Percentiles rank a stretch among this genome's conserved stretches.
These are phyloP conservation scores for Drosophila mimetica DNA, from an alignment of 2,888 invertebrate genomes.

Conservation along the genomic window DNA sequence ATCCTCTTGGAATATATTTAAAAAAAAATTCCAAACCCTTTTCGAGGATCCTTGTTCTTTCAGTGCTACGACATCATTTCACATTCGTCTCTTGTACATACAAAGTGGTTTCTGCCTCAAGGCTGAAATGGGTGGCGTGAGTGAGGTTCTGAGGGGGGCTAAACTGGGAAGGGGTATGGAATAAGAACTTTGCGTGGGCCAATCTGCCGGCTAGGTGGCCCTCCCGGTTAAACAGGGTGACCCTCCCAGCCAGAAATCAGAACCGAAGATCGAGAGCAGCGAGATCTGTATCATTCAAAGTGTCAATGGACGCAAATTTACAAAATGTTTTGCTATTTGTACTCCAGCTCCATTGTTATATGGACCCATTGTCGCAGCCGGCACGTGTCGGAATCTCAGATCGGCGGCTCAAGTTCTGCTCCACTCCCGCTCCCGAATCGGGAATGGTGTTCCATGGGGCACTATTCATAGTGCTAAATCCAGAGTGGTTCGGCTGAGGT, in stretches of 20 bases:
- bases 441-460: constrained; percentile 14
- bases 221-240: constrained; percentile 33
- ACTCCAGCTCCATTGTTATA: constrained; percentile 20
- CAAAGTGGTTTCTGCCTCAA: constrained; percentile 47
- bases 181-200: constrained; percentile 36
- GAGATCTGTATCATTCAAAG: constrained; percentile 27
- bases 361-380: constrained; percentile 28
- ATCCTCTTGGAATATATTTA: too few species aligned
- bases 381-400: constrained; percentile 42
- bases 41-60: background rate
- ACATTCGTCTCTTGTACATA: constrained; percentile 45
- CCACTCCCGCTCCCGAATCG: constrained; percentile 33
- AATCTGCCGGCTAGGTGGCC: constrained; percentile 20
- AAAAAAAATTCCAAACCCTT: background rate
- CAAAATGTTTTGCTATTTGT: constrained; percentile 32
- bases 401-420: constrained; percentile 26
- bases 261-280: constrained; percentile 14
- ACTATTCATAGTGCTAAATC: constrained; percentile 13
- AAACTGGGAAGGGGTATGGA: background rate
- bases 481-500: constrained; percentile 1
- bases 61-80: constrained; percentile 26
- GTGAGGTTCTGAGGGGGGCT: background rate
- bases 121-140: constrained; percentile 34
- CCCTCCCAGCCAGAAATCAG: constrained; percentile 4
- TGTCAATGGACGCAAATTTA: constrained; percentile 47